Evolutionary conservation across 2,797 vertebrate genomes (phyloP).

Genomic region (Momotus momota): DNA sequence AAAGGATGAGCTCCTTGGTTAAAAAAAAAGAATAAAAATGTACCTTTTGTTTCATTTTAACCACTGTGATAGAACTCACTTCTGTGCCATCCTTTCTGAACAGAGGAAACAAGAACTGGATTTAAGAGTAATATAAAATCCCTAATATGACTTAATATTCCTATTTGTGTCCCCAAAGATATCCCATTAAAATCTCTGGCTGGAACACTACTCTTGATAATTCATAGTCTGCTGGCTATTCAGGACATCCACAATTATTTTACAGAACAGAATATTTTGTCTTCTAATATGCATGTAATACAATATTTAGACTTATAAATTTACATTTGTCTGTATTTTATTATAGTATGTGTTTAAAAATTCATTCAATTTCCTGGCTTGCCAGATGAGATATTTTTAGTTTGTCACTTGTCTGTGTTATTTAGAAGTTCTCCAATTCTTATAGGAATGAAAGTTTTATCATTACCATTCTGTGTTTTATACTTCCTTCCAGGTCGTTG

Average conservation of each 20-base stretch:
- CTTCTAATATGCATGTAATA: conserved; percentile 23
- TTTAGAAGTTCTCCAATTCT: not conserved
- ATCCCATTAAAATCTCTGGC: conserved; percentile 3
- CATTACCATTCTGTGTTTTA: not conserved
- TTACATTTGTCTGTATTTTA: conserved; percentile 32
- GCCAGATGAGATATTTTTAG: not conserved
- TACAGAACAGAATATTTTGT: conserved; percentile 19
- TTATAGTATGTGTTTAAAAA: conserved; percentile 28
- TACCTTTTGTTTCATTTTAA: not conserved
- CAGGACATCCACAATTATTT: conserved; percentile 23
- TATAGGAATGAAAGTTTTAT: not conserved
- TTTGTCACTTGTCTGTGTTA: not conserved
- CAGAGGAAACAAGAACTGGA: not conserved
- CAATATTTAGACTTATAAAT: conserved; percentile 48
- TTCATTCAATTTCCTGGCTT: not conserved
- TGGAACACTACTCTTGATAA: not conserved
- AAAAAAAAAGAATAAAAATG: not conserved
- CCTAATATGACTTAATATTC: not conserved
- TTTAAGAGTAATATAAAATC: not conserved
- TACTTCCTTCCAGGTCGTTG: not conserved
- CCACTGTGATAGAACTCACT: not conserved
- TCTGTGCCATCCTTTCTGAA: not conserved
- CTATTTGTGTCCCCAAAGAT: conserved; percentile 19
- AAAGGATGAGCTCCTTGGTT: not conserved
- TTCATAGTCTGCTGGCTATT: conserved; percentile 17